These are phyloP conservation scores for Sycophaga agraensis DNA, from an alignment of 1,140 invertebrate species.

Conservation along the genomic window DNA sequence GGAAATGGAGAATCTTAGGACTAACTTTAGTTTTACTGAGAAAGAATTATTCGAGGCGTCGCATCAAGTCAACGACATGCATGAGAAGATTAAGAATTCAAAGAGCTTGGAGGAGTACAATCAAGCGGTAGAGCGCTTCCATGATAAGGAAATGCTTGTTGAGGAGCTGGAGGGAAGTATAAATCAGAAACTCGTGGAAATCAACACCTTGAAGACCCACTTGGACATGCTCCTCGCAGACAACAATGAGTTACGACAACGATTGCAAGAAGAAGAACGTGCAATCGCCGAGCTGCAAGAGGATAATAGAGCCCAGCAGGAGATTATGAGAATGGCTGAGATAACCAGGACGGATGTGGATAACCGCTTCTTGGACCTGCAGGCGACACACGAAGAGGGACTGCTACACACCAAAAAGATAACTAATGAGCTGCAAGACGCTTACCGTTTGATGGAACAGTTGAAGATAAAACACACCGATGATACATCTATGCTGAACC, in stretches of 20 bases:
- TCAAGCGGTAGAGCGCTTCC: slow-evolving; percentile 48
- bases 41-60: slow-evolving; percentile 36
- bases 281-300: slow-evolving; percentile 26
- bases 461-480: slow-evolving; percentile 43
- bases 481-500: slow-evolving; percentile 41
- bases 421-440: slow-evolving; percentile 53
- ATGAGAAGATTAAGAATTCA: slow-evolving; percentile 32
- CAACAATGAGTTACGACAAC: slow-evolving; percentile 34
- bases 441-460: slow-evolving; percentile 58
- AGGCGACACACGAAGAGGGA: slow-evolving; percentile 40
- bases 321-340: slow-evolving; percentile 32
- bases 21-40: slow-evolving; percentile 24
- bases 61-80: slow-evolving; percentile 28
- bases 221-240: slow-evolving; percentile 37
- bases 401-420: slow-evolving; percentile 45
- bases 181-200: slow-evolving; percentile 40
- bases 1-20: slow-evolving; percentile 34
- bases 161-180: slow-evolving; percentile 50
- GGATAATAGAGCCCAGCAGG: slow-evolving; percentile 39
- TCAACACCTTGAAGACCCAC: slow-evolving; percentile 38
- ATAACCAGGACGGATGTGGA: slow-evolving; percentile 44
- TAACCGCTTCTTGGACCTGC: slow-evolving; percentile 47
- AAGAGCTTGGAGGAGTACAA: slow-evolving; percentile 49
- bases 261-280: slow-evolving; percentile 37
- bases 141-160: slow-evolving; percentile 40